Evolutionary conservation across 2,888 invertebrate species (phyloP), one percentile per base, ranked within the genome.

Genomic region (Acrocyrtus sp.): DNA sequence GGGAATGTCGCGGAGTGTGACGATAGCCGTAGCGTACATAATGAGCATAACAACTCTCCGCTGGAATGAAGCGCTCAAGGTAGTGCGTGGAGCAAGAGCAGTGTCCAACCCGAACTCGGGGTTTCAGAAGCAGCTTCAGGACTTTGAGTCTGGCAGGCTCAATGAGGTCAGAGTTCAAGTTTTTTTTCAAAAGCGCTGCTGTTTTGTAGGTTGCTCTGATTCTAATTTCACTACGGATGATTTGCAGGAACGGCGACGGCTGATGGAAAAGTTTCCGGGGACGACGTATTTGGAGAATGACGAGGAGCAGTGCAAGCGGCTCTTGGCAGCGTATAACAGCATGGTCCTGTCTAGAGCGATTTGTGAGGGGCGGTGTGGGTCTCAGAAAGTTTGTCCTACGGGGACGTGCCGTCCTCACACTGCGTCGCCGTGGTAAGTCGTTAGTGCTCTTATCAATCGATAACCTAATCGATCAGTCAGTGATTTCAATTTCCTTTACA

Each of bases 81-180:
- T 96, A 74, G 95, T 98, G 57, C 89, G 96, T 75, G 94, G 94
- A 0, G 95, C 96, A 43, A 89, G 97, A 72, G 90, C 92, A 0
- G 93, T 96, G 50, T 97, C 97, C 83, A 96, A 96, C 87, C 98
- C 98, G 24, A 98, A 98, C 86, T 89, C 93, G 75, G 97, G 97
- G 82, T 98, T 98, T 86, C 96, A 96, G 84, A 90, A 92, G 81
- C 98, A 98, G 85, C 87, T 98, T 79, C 94, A 95, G 83, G 94
- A 95, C 80, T 98, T 94, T 83, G 95, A 96, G 85, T 88, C 89
- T 66, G 90, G 89, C 80, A 90, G 91, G 82, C 86, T 95, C 73
- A 84, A 88, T 66, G 95, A 95, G 87, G 93, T 93, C 85, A 83
- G 76, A 34, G 5, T 45, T 17, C n/a, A n/a, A n/a, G n/a, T n/a